Percentiles rank a stretch among this genome's conserved stretches.
These are phyloP conservation scores for Genyomyrus donnyi DNA, from an alignment of 2,113 vertebrate species.

Conservation along the genomic window DNA sequence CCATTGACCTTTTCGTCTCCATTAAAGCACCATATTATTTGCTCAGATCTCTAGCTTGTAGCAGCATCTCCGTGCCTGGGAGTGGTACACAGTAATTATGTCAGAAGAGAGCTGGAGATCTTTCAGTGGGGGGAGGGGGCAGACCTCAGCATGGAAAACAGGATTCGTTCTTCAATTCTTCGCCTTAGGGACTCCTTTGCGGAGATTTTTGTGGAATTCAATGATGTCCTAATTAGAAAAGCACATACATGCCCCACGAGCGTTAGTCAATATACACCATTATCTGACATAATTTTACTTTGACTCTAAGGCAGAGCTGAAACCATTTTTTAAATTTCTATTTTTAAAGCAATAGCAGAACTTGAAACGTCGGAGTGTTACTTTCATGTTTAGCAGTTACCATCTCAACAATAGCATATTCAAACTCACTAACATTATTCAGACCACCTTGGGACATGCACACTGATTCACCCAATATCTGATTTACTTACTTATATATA, in stretches of 20 bases:
- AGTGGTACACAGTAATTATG: not conserved
- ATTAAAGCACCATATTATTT: not conserved
- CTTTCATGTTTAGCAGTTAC: not conserved
- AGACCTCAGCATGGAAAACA: not conserved
- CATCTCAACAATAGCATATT: not conserved
- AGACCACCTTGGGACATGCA: not conserved
- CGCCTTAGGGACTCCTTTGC: not conserved
- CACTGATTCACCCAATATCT: not conserved
- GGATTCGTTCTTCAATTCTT: not conserved
- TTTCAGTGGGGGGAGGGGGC: not conserved
- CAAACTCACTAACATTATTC: not conserved
- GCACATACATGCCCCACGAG: not conserved
- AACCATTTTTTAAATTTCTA: not conserved
- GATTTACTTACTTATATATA: not conserved
- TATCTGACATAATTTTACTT: not conserved
- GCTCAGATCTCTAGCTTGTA: not conserved
- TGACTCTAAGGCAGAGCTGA: not conserved
- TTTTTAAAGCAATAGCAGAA: not conserved
- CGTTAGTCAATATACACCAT: not conserved
- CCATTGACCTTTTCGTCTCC: constrained; percentile 4
- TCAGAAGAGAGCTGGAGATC: not conserved
- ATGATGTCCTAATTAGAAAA: constrained; percentile 3
- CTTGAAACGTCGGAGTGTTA: not conserved
- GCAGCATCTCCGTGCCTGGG: not conserved
- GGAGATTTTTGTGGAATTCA: constrained; percentile 4